Evolutionary conservation across 2,113 vertebrate genomes (phyloP).

Genomic region (Microtus oregoni): DNA sequence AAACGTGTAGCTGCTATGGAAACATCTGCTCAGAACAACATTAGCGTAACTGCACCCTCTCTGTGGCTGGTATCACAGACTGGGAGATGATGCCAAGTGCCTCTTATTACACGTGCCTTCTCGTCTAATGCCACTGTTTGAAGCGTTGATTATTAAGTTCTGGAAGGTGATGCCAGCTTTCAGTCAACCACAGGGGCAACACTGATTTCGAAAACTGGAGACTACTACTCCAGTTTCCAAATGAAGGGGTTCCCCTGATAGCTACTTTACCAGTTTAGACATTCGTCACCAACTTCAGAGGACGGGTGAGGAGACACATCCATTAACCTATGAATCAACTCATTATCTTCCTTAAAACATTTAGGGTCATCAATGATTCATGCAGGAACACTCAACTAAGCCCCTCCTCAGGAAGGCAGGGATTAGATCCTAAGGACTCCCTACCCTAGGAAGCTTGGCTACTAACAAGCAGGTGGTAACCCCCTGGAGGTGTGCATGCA

Average conservation of each 20-base stretch:
- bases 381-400: not conserved
- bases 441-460: not conserved
- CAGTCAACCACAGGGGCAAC: not conserved
- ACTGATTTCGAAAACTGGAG: not conserved
- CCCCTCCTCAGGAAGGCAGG: not conserved
- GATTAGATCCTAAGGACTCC: no score
- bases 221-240: not conserved
- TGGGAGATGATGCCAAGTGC: no score
- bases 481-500: fast-evolving
- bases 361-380: not conserved
- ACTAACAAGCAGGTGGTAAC: not conserved
- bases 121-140: not conserved
- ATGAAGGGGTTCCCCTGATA: not conserved
- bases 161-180: not conserved
- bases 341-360: not conserved
- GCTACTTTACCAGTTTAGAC: not conserved
- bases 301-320: not conserved
- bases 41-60: not conserved
- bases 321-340: not conserved
- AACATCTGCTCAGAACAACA: not conserved
- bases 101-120: not conserved
- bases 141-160: not conserved
- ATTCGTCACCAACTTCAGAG: not conserved
- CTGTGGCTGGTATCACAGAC: not conserved
- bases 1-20: not conserved